Evolutionary conservation across 2,888 invertebrate species (phyloP).

Genomic region (Drosophila fulvimacula): DNA sequence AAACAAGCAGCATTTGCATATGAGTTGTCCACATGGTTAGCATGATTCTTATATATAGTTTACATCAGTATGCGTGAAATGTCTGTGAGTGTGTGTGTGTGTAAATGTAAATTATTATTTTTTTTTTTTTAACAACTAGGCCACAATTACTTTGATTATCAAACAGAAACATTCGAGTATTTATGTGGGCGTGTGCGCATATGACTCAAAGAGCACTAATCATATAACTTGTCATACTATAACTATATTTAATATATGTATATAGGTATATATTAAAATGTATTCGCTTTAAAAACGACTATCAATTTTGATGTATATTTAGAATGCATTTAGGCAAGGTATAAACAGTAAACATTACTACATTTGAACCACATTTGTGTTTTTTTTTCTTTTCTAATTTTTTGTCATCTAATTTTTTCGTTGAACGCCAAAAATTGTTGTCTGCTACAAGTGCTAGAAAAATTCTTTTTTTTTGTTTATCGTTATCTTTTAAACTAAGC

Average conservation of each 20-base stretch:
- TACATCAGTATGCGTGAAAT: conserved; percentile 16
- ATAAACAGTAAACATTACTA: conserved; percentile 64
- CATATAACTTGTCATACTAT: conserved; percentile 45
- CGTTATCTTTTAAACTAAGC: conserved; percentile 34
- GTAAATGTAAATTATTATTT: conserved; percentile 3
- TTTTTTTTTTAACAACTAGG: conserved; percentile 20
- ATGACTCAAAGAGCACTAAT: conserved; percentile 56
- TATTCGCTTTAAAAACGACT: conserved; percentile 39
- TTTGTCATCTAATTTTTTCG: conserved; percentile 22
- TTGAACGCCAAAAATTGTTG: conserved; percentile 55
- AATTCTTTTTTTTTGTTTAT: conserved; percentile 32
- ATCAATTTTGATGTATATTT: conserved; percentile 45
- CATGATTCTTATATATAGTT: conserved; percentile 50
- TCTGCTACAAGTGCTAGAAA: conserved; percentile 62
- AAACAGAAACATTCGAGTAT: conserved; percentile 27
- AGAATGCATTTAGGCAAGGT: conserved; percentile 60
- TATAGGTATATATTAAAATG: conserved; percentile 23
- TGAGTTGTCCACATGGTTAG: conserved; percentile 53
- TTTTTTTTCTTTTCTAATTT: conserved; percentile 23
- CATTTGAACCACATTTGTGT: conserved; percentile 69
- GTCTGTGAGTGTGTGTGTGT: conserved; percentile 8
- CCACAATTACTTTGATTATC: conserved; percentile 27
- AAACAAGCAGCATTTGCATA: conserved; percentile 29
- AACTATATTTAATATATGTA: conserved; percentile 22
- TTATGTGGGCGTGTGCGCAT: conserved; percentile 26